Evolutionary conservation across 2,797 vertebrate genomes (phyloP).

Genomic region (Picus viridis): DNA sequence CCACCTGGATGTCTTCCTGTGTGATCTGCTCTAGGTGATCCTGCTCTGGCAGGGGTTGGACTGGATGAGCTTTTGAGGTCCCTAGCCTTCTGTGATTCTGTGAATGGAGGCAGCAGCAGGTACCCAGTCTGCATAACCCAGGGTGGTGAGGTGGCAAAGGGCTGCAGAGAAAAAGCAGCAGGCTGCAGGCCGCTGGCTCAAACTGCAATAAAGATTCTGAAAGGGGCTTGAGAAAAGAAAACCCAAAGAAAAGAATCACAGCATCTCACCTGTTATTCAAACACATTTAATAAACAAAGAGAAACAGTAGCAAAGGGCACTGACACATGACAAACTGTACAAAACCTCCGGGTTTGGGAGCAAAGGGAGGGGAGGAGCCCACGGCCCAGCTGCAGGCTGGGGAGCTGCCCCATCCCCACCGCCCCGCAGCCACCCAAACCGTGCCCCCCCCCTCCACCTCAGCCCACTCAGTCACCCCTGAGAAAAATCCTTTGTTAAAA

Average conservation of each 20-base stretch:
- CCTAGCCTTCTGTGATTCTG: too few relatives aligned
- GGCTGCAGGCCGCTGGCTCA: neutral
- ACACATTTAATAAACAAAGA: slow-evolving; percentile 78
- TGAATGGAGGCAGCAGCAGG: neutral
- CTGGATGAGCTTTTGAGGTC: too few relatives aligned
- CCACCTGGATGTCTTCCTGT: too few relatives aligned
- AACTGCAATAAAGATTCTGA: too few relatives aligned
- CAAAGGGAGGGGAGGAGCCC: slow-evolving; percentile 42
- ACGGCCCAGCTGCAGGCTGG: slow-evolving; percentile 9
- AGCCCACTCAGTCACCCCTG: slow-evolving; percentile 65
- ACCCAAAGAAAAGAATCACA: slow-evolving; percentile 26
- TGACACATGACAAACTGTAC: slow-evolving; percentile 68
- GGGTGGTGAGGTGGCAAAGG: neutral
- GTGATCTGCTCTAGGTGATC: too few relatives aligned
- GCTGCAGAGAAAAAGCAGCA: neutral
- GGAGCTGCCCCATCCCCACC: neutral
- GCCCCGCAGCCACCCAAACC: neutral
- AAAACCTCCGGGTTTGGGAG: slow-evolving; percentile 40
- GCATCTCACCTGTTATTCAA: slow-evolving; percentile 73
- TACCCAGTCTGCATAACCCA: neutral
- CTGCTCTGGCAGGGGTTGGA: too few relatives aligned
- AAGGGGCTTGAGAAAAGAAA: too few relatives aligned
- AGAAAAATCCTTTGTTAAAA: slow-evolving; percentile 64
- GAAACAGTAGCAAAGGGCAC: slow-evolving; percentile 74
- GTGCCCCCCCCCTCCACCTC: slow-evolving; percentile 24